Percentiles rank a stretch among this genome's conserved stretches.
phyloP scores from a whole-genome alignment of 1,140 invertebrate genomes.

The Drosophila virilis region DNA sequence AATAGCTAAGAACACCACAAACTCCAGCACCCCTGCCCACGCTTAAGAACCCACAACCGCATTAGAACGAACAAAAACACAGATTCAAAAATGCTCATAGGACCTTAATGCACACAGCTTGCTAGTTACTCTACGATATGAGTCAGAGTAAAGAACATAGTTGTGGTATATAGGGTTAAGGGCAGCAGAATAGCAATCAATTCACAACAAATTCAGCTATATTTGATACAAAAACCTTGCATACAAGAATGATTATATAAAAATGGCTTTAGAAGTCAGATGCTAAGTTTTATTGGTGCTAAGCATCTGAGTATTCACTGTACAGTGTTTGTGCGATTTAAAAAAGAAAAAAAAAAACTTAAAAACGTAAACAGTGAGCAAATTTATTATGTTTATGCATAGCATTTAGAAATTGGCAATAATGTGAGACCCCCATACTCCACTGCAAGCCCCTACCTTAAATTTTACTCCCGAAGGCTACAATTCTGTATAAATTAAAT shows the following conservation, averaged over 20 bases:
- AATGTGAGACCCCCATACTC: conserved; percentile 40
- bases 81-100: conserved; percentile 41
- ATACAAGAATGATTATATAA: conserved; percentile 57
- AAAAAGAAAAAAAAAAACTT: conserved; percentile 33
- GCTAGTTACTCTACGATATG: conserved; percentile 13
- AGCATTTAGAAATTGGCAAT: conserved; percentile 71
- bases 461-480: conserved; percentile 45
- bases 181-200: conserved; percentile 53
- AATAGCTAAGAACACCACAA: conserved; percentile 69
- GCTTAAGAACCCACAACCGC: conserved; percentile 65
- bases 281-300: conserved; percentile 75
- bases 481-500: conserved; percentile 55
- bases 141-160: conserved; percentile 27
- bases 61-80: conserved; percentile 40
- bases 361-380: conserved; percentile 32
- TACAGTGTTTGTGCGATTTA: conserved; percentile 30
- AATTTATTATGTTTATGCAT: conserved; percentile 68
- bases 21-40: conserved; percentile 48
- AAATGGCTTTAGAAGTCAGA: conserved; percentile 78
- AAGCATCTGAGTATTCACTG: conserved; percentile 73
- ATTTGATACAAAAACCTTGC: conserved; percentile 67
- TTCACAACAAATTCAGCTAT: conserved; percentile 69
- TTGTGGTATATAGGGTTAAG: conserved; percentile 21
- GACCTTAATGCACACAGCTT: conserved; percentile 35
- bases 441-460: conserved; percentile 29